Conservation (phyloP, 2,113 vertebrate genomes). For the Andinoacara biseriatus region DNA sequence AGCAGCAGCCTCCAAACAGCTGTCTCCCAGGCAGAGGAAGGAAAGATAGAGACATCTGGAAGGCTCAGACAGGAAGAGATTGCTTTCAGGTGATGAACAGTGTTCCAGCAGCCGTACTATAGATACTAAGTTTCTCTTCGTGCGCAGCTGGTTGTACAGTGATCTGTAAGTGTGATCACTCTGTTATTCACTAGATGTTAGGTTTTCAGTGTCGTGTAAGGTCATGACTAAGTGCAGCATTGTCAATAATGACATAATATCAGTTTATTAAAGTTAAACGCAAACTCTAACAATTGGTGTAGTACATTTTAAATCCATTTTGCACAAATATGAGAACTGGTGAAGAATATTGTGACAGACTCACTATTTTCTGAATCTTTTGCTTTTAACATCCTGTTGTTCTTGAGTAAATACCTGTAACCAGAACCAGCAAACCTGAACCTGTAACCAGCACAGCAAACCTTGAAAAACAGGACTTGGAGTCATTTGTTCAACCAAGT, state of each 20-base stretch:
- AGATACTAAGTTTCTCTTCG: neutral
- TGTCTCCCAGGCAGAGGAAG: constrained; percentile 14
- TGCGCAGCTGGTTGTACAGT: neutral
- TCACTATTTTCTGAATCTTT: neutral
- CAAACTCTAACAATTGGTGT: too few species aligned
- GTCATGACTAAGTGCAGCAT: neutral
- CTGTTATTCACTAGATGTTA: neutral
- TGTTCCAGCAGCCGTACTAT: neutral
- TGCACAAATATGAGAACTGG: neutral
- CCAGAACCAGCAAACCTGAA: too few species aligned
- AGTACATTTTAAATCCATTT: neutral
- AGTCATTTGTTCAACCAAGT: too few species aligned
- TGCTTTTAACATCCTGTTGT: neutral
- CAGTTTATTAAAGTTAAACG: neutral
- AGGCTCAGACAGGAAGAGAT: neutral
- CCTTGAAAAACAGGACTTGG: too few species aligned
- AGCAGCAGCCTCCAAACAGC: constrained; percentile 35
- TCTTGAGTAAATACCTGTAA: neutral
- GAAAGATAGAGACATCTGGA: constrained; percentile 28
- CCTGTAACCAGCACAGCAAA: too few species aligned
- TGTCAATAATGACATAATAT: neutral
- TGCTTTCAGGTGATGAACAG: constrained; percentile 8
- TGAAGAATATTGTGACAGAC: neutral
- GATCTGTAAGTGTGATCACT: neutral
- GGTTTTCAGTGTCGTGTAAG: neutral